A percentile compares a stretch with the other conserved stretches of the same genome.
Conservation (phyloP, 92 coral and sea anemone species). For the Diadumene lineata region DNA sequence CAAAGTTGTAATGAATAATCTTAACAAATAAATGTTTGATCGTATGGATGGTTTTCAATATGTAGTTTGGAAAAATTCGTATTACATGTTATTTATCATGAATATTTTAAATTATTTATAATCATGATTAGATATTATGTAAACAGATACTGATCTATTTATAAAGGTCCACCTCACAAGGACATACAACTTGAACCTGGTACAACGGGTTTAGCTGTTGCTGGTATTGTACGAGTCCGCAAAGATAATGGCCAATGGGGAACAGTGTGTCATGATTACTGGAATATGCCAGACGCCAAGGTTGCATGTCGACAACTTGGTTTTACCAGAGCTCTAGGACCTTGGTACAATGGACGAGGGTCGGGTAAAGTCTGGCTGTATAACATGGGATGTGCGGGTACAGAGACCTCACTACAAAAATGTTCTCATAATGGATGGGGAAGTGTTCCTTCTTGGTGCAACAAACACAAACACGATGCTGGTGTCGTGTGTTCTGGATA, state of each 20-base stretch:
- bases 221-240: background rate
- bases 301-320: slow-evolving; percentile 8
- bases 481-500: background rate
- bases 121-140: background rate
- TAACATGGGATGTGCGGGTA: slow-evolving; percentile 1
- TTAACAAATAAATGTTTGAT: no score
- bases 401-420: background rate
- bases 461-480: background rate
- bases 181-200: background rate
- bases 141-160: background rate
- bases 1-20: no score
- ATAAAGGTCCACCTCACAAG: background rate
- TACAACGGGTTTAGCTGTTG: background rate
- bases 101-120: no score
- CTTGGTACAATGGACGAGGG: slow-evolving; percentile 3
- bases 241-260: background rate
- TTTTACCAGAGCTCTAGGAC: background rate
- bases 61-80: no score
- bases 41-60: no score
- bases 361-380: slow-evolving; percentile 9
- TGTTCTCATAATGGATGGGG: slow-evolving; percentile 21
- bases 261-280: slow-evolving; percentile 11
- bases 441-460: slow-evolving; percentile 4
- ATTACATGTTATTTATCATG: no score
- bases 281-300: slow-evolving; percentile 2